These are phyloP conservation scores for Daubentonia madagascariensis DNA, from an alignment of 2,113 vertebrate species.

Conservation along the genomic window DNA sequence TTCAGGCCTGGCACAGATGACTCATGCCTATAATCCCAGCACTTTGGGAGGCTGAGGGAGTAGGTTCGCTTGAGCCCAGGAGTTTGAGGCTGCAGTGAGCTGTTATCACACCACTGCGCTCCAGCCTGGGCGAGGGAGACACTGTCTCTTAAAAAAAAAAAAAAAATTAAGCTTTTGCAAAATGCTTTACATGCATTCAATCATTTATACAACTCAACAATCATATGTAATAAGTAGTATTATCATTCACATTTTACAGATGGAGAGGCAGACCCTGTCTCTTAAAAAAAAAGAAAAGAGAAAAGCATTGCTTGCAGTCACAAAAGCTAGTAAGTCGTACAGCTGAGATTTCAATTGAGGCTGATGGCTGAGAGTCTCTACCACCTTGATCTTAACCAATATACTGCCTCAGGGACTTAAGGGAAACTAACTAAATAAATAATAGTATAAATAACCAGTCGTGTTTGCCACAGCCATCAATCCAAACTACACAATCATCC, in stretches of 20 bases:
- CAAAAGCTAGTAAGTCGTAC: not conserved
- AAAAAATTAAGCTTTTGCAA: not conserved
- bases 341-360: not conserved
- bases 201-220: not conserved
- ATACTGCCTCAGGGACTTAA: not conserved
- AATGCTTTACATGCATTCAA: not conserved
- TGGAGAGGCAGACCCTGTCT: too few species aligned
- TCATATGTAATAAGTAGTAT: not conserved
- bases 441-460: not conserved
- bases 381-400: not conserved
- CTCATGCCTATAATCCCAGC: too few species aligned
- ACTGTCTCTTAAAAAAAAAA: too few species aligned
- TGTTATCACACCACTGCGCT: too few species aligned
- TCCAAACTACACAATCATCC: not conserved
- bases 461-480: slow-evolving; percentile 5
- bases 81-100: too few species aligned
- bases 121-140: too few species aligned
- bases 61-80: too few species aligned
- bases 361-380: not conserved
- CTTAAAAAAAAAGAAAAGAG: too few species aligned
- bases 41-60: too few species aligned
- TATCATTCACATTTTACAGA: not conserved
- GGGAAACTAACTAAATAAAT: slow-evolving; percentile 12
- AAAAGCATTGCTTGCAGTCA: not conserved
- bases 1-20: too few species aligned